A percentile compares a stretch with the other conserved stretches of the same genome.
Conservation (phyloP, 2,113 vertebrate species). For the Psophia crepitans region DNA sequence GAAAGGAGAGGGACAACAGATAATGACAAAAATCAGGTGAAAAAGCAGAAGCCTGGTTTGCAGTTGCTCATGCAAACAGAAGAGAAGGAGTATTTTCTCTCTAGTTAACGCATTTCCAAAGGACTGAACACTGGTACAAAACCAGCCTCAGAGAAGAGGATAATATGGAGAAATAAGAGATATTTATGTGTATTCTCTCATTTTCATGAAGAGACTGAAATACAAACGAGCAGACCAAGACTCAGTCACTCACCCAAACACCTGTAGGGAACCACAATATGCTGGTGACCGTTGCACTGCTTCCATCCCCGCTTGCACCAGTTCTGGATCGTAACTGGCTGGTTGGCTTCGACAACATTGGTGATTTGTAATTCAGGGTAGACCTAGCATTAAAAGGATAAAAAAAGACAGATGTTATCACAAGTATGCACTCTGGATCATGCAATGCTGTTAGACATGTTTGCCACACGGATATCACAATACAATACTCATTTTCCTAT, state of each 20-base stretch:
- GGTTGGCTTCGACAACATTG: constrained; percentile 98
- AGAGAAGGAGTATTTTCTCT: neutral
- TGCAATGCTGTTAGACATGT: neutral
- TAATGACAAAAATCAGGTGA: neutral
- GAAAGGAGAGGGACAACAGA: neutral
- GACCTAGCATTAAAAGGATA: constrained; percentile 74
- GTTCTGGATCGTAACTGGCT: constrained; percentile 94
- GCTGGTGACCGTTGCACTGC: constrained; percentile 88
- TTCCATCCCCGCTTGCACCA: constrained; percentile 96
- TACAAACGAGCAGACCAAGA: neutral
- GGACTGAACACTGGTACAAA: neutral
- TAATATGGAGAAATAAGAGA: neutral
- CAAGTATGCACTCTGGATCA: neutral
- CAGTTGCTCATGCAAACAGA: neutral
- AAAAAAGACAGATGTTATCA: neutral
- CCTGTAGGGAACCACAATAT: constrained; percentile 96
- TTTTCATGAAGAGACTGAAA: neutral
- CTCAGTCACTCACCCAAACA: constrained; percentile 84
- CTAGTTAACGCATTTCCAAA: neutral
- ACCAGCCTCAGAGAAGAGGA: neutral
- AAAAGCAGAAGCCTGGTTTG: neutral
- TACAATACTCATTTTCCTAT: neutral
- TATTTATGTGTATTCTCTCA: neutral
- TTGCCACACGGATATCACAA: neutral
- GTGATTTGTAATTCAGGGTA: constrained; percentile 98